Percentiles rank a stretch among this genome's conserved stretches.
These are phyloP conservation scores for Germaria angustata DNA, from an alignment of 2,888 invertebrate genomes.

Conservation along the genomic window DNA sequence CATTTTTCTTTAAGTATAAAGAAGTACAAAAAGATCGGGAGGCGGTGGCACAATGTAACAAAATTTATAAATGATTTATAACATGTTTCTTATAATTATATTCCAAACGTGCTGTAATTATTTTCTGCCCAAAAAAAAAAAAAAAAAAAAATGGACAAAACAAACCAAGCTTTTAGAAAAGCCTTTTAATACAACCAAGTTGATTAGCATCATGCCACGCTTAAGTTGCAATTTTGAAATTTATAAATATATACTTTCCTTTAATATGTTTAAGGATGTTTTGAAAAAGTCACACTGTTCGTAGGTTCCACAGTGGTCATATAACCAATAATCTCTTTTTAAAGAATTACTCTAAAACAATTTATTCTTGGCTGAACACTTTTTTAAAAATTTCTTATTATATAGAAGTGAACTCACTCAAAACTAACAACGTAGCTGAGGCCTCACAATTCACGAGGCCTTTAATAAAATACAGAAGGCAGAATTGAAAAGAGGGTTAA, in stretches of 20 bases:
- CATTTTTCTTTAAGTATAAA: no score
- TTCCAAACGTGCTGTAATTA: slow-evolving; percentile 20
- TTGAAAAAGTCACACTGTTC: no score
- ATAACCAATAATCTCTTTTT: no score
- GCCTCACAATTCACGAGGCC: neutral
- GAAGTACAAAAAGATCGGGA: neutral
- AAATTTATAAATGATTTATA: neutral
- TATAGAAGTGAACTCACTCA: no score
- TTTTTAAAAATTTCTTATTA: neutral
- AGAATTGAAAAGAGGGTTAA: slow-evolving; percentile 15
- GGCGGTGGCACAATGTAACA: neutral
- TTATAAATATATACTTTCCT: no score
- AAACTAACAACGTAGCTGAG: neutral
- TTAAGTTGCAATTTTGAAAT: no score
- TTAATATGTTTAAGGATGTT: no score
- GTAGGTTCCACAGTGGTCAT: no score
- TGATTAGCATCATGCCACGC: no score
- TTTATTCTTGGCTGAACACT: no score
- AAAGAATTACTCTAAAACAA: no score
- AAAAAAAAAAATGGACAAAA: neutral
- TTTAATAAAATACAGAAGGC: neutral
- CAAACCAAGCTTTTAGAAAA: neutral
- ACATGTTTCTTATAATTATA: slow-evolving; percentile 18
- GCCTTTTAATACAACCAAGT: neutral
- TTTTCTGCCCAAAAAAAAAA: neutral